These are phyloP conservation scores for Phalanger gymnotis DNA, from an alignment of 2,797 vertebrate genomes.

Conservation along the genomic window DNA sequence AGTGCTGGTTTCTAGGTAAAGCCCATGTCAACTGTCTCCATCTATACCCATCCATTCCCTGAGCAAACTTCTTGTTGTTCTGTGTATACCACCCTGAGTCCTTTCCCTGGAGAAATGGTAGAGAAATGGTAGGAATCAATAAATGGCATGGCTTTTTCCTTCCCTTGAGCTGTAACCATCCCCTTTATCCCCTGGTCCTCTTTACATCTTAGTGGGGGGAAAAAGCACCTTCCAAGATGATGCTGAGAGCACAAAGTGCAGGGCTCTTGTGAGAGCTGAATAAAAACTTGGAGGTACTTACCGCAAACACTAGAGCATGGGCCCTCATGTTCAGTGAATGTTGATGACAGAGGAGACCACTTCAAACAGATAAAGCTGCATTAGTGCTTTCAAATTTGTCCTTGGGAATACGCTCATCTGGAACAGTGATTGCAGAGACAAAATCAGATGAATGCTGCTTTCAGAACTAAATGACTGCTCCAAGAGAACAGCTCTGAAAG, in stretches of 20 bases:
- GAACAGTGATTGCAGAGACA: conserved; percentile 71
- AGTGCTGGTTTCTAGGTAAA: not conserved
- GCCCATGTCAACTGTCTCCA: not conserved
- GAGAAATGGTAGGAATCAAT: not conserved
- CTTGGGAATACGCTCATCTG: conserved; percentile 72
- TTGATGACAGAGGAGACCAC: conserved; percentile 66
- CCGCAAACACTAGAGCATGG: conserved; percentile 12
- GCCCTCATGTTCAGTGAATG: conserved; percentile 52
- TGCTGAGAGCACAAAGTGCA: conserved; percentile 51
- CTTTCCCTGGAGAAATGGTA: not conserved
- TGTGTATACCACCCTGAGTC: not conserved
- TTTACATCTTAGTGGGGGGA: not conserved
- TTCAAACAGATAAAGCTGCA: conserved; percentile 78
- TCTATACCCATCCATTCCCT: not conserved
- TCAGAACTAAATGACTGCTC: conserved; percentile 80
- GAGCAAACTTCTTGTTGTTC: conserved; percentile 31
- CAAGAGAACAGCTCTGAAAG: conserved; percentile 73
- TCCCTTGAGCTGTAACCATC: not conserved
- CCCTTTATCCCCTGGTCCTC: not conserved
- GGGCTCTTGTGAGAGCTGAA: conserved; percentile 63
- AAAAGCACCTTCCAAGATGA: conserved; percentile 42
- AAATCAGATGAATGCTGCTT: conserved; percentile 80
- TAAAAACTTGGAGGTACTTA: conserved; percentile 71
- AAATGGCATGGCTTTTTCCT: conserved; percentile 53
- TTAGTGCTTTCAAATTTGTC: conserved; percentile 82